These are phyloP conservation scores for Alviniconcha marisindica DNA, from an alignment of 1,140 invertebrate species.

Conservation along the genomic window DNA sequence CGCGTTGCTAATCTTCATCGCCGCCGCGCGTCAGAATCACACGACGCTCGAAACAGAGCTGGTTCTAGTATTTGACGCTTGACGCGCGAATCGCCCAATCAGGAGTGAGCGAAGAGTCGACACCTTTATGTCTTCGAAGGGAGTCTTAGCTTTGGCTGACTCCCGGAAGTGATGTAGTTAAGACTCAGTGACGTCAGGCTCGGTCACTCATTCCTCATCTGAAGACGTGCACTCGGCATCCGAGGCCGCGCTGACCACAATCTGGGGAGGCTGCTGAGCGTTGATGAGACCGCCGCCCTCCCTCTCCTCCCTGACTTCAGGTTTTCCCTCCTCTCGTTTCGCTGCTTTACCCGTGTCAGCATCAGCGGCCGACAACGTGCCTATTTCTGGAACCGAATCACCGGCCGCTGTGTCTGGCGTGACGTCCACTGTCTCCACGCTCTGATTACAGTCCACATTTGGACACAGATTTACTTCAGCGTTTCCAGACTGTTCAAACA, in stretches of 20 bases:
- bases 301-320: not conserved
- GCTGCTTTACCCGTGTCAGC: not conserved
- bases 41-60: too few species aligned
- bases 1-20: too few species aligned
- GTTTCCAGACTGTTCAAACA: too few species aligned
- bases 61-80: not conserved
- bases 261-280: not conserved
- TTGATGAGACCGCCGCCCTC: too few species aligned
- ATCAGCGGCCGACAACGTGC: not conserved
- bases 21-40: too few species aligned
- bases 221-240: not conserved
- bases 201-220: not conserved
- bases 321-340: not conserved
- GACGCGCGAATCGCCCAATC: too few species aligned
- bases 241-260: not conserved
- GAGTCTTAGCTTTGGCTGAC: not conserved
- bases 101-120: not conserved
- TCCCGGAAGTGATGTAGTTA: not conserved
- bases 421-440: not conserved
- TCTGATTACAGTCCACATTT: too few species aligned
- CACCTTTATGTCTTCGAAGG: not conserved
- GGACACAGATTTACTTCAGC: too few species aligned
- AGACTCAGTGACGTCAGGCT: too few species aligned
- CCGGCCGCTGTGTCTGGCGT: not conserved
- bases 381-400: not conserved